These are phyloP conservation scores for Tupaia chinensis DNA, from an alignment of 2,113 vertebrate genomes.

Conservation along the genomic window DNA sequence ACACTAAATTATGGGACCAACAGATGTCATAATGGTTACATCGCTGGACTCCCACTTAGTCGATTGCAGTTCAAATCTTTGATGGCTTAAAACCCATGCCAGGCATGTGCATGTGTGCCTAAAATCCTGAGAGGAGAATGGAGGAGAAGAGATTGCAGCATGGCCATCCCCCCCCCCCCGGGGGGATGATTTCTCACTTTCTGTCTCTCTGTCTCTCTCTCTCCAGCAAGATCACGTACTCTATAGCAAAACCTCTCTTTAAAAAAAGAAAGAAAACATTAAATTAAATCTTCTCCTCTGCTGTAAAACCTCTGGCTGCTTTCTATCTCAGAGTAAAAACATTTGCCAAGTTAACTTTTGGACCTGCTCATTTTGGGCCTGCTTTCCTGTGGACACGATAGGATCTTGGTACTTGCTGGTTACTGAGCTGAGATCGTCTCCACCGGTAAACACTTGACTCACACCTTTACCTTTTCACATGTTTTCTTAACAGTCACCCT, in stretches of 20 bases:
- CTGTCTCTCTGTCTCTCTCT: too few species aligned
- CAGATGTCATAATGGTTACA: too few species aligned
- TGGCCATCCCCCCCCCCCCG: too few species aligned
- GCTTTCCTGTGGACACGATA: neutral
- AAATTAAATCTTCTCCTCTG: neutral
- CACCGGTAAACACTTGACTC: neutral
- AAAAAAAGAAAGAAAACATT: neutral
- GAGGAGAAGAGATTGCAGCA: too few species aligned
- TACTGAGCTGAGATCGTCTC: neutral
- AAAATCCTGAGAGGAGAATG: too few species aligned
- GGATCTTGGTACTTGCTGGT: neutral
- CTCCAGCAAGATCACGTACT: too few species aligned
- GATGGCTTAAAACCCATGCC: too few species aligned
- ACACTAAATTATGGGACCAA: neutral
- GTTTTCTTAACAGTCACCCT: neutral
- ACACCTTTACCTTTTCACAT: neutral
- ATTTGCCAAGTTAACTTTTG: neutral
- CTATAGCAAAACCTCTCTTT: too few species aligned
- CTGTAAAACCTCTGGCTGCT: neutral
- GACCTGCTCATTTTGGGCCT: neutral
- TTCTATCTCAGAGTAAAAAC: neutral
- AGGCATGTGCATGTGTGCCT: too few species aligned
- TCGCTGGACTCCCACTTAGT: too few species aligned
- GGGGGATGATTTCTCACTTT: too few species aligned
- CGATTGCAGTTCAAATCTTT: too few species aligned